phyloP scores from a whole-genome alignment of 2,888 invertebrate species.

The Pocota personata region DNA sequence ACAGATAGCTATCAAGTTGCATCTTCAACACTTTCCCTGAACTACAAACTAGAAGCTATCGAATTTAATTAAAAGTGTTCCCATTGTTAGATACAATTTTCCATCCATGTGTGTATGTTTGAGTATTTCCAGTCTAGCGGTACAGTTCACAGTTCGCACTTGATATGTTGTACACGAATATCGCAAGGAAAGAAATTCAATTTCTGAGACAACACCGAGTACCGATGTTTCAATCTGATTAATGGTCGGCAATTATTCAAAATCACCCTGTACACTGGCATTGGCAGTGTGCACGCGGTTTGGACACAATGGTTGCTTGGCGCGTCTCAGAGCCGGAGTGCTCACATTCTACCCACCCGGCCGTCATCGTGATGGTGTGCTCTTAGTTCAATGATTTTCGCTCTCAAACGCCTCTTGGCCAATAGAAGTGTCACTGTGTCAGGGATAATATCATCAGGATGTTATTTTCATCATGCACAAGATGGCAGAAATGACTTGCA shows the following conservation, averaged over 20 bases:
- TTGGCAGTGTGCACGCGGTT: conserved; percentile 58
- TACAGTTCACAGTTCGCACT: conserved; percentile 42
- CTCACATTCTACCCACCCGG: neutral
- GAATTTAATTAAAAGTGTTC: conserved; percentile 31
- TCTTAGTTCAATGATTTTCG: conserved; percentile 32
- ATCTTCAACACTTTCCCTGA: neutral
- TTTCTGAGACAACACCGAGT: conserved; percentile 65
- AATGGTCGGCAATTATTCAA: conserved; percentile 70
- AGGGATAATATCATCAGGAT: conserved; percentile 64
- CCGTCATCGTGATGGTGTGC: neutral
- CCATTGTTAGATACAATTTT: conserved; percentile 31
- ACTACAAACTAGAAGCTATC: neutral
- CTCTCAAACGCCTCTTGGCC: conserved; percentile 41
- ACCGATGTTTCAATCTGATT: conserved; percentile 71
- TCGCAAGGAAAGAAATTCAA: conserved; percentile 68
- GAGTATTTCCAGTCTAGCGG: conserved; percentile 13
- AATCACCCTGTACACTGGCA: conserved; percentile 64
- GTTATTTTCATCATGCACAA: conserved; percentile 57
- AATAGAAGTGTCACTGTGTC: conserved; percentile 71
- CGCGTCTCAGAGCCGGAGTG: conserved; percentile 42
- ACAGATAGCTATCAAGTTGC: conserved; percentile 1
- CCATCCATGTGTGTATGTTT: neutral
- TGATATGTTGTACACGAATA: conserved; percentile 58
- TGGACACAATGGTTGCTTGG: conserved; percentile 68
- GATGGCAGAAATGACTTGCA: conserved; percentile 38